Percentiles rank a stretch among this genome's conserved stretches.
These are phyloP conservation scores for Branchipolynoe longqiensis DNA, from an alignment of 2,888 invertebrate species.

Conservation along the genomic window DNA sequence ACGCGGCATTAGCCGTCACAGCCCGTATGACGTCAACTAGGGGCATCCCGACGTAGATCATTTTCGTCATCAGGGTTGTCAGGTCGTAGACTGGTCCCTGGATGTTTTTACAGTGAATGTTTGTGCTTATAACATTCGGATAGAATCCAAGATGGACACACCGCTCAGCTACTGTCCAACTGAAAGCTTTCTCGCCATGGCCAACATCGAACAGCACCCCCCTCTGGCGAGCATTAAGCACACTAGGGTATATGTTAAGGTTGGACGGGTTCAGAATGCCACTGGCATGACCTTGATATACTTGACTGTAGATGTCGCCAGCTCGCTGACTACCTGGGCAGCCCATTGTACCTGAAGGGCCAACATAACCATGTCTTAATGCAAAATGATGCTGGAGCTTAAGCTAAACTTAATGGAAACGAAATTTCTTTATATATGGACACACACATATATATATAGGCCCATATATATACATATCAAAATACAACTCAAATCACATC, in stretches of 20 bases:
- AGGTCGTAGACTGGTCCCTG: conserved; percentile 76
- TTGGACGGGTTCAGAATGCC: conserved; percentile 70
- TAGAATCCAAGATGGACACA: conserved; percentile 71
- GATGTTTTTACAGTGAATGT: conserved; percentile 72
- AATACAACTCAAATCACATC: too few species aligned
- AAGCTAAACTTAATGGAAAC: too few species aligned
- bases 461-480: too few species aligned
- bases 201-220: conserved; percentile 77
- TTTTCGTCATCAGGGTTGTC: conserved; percentile 74
- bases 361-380: too few species aligned
- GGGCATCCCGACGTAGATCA: conserved; percentile 76
- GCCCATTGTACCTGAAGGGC: conserved; percentile 18
- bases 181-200: conserved; percentile 76
- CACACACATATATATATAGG: too few species aligned
- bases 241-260: conserved; percentile 67
- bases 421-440: too few species aligned
- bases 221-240: conserved; percentile 73
- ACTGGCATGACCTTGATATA: conserved; percentile 70
- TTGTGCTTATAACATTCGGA: conserved; percentile 75
- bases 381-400: too few species aligned
- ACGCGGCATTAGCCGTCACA: conserved; percentile 74
- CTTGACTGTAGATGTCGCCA: conserved; percentile 78
- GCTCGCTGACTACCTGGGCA: conserved; percentile 72
- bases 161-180: conserved; percentile 74
- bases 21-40: conserved; percentile 72